phyloP scores from a whole-genome alignment of 1,140 invertebrate species.

The Anoplolepis gracilipes region DNA sequence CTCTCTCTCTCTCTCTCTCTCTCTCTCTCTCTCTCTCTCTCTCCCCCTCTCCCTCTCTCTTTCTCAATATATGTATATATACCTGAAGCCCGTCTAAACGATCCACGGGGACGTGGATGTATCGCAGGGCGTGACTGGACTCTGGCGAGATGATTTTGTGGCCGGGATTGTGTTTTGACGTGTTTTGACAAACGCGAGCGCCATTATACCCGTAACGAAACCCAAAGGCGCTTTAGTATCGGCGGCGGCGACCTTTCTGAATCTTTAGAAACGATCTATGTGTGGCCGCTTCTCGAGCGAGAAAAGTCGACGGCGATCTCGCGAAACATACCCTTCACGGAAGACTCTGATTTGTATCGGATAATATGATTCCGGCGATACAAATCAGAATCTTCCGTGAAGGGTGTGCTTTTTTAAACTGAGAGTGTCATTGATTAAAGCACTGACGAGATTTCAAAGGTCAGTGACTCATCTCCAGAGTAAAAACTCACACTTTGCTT shows the following conservation, averaged over 20 bases:
- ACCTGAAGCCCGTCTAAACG: conserved; percentile 63
- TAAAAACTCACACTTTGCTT: too few species aligned
- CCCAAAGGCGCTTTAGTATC: conserved; percentile 75
- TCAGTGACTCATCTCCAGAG: too few species aligned
- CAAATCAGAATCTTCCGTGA: conserved; percentile 65
- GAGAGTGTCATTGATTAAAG: too few species aligned
- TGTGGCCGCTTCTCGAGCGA: conserved; percentile 73
- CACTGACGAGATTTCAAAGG: too few species aligned
- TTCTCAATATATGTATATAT: not conserved
- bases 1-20: not conserved
- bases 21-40: conserved; percentile 17
- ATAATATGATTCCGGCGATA: conserved; percentile 17
- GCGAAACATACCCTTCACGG: conserved; percentile 64
- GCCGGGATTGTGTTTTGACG: conserved; percentile 83
- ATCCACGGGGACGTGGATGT: conserved; percentile 70
- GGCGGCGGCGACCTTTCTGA: conserved; percentile 68
- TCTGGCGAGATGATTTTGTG: conserved; percentile 71
- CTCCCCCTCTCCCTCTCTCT: too few species aligned
- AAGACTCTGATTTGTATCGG: conserved; percentile 64
- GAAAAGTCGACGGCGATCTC: conserved; percentile 48
- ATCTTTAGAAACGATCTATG: conserved; percentile 76
- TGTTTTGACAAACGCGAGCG: conserved; percentile 85
- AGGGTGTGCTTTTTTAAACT: conserved; percentile 10
- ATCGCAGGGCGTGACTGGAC: conserved; percentile 77
- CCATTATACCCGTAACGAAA: conserved; percentile 80